A percentile compares a stretch with the other conserved stretches of the same genome.
Evolutionary conservation across 1,140 invertebrate genomes (phyloP).

Genomic region (Acromyrmex charruanus): DNA sequence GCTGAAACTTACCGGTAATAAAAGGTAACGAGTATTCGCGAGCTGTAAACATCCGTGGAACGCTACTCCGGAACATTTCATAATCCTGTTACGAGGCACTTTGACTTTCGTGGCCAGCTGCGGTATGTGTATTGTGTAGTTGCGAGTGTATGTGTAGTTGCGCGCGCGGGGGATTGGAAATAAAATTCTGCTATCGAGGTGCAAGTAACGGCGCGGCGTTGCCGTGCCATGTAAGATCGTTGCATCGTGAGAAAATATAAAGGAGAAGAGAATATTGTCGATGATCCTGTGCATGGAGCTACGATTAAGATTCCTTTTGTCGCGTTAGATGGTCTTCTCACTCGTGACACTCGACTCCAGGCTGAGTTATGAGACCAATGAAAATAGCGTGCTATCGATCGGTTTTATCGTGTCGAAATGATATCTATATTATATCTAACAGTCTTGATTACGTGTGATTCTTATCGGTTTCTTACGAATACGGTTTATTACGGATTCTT

Average conservation of each 20-base stretch:
- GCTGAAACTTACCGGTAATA: conserved; percentile 72
- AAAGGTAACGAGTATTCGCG: conserved; percentile 77
- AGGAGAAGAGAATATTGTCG: conserved; percentile 45
- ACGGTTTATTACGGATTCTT: not conserved
- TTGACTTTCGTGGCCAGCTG: conserved; percentile 68
- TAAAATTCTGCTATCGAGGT: conserved; percentile 71
- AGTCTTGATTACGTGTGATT: not conserved
- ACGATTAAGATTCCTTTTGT: conserved; percentile 39
- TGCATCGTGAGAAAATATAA: conserved; percentile 56
- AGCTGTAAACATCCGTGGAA: conserved; percentile 73
- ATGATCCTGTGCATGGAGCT: not conserved
- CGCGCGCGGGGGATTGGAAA: conserved; percentile 63
- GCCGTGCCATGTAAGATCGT: conserved; percentile 40
- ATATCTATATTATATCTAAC: conserved; percentile 2
- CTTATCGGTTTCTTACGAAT: conserved; percentile 4
- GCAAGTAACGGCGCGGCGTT: conserved; percentile 69
- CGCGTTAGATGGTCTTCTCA: not conserved
- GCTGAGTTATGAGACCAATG: not conserved
- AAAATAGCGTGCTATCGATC: conserved; percentile 27
- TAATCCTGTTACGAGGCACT: conserved; percentile 77
- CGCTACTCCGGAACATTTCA: conserved; percentile 77
- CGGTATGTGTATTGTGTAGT: not conserved
- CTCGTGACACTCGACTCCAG: not conserved
- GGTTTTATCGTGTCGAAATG: not conserved
- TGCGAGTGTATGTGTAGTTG: conserved; percentile 5